phyloP scores from a whole-genome alignment of 2,888 invertebrate genomes.

The Cartodere bifasciata region DNA sequence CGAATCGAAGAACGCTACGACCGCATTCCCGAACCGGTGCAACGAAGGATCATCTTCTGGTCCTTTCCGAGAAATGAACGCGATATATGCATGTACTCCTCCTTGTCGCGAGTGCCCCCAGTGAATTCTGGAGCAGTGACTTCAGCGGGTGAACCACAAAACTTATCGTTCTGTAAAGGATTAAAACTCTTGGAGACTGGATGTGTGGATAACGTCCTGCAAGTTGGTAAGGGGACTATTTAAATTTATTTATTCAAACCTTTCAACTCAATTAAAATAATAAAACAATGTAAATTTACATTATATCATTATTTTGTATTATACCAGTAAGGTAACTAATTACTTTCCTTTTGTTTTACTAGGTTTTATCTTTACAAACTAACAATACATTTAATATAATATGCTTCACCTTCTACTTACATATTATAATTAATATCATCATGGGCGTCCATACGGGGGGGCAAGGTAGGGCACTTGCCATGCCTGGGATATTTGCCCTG shows the following conservation, averaged over 20 bases:
- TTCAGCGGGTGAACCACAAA: constrained; percentile 53
- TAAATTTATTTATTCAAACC: constrained; percentile 1
- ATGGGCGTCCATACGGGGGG: too few relatives aligned
- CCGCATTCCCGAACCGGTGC: constrained; percentile 80
- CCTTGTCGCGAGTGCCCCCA: constrained; percentile 47
- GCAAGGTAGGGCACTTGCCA: too few relatives aligned
- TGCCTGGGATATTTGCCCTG: too few relatives aligned
- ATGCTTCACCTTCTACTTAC: too few relatives aligned
- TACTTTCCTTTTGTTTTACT: too few relatives aligned
- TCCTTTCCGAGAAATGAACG: constrained; percentile 78
- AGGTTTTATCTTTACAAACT: too few relatives aligned
- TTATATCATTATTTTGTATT: too few relatives aligned
- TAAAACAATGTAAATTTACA: too few relatives aligned
- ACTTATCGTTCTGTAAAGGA: constrained; percentile 76
- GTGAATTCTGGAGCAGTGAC: constrained; percentile 32
- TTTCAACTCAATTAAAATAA: too few relatives aligned
- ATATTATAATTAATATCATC: too few relatives aligned
- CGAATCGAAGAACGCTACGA: constrained; percentile 77
- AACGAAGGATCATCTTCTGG: constrained; percentile 78
- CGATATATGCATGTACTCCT: constrained; percentile 84
- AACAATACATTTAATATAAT: too few relatives aligned
- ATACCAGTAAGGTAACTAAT: too few relatives aligned
- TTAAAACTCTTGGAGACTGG: constrained; percentile 70
- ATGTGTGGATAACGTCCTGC: constrained; percentile 73
- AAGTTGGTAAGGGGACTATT: constrained; percentile 63